Conservation (phyloP, 2,888 invertebrate species). For the Polydrusus cervinus region DNA sequence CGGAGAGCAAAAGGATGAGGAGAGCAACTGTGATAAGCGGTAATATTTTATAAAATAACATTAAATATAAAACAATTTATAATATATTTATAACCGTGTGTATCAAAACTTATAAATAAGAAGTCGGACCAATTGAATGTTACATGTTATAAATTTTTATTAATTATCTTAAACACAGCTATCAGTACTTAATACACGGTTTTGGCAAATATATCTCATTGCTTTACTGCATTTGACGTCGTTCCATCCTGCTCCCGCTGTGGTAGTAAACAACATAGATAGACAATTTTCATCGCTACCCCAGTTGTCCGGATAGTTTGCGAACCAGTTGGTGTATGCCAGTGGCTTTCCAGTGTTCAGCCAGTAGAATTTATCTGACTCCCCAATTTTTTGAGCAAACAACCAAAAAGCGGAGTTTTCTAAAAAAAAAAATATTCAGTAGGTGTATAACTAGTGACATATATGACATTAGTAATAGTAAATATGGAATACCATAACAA, state of each 20-base stretch:
- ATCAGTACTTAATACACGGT: neutral
- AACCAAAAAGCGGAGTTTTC: neutral
- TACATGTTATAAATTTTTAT: neutral
- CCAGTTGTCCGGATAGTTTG: constrained; percentile 2
- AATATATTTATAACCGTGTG: too few relatives aligned
- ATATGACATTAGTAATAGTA: too few relatives aligned
- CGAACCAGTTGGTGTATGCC: constrained; percentile 2
- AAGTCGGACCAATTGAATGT: too few relatives aligned
- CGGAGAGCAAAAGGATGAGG: too few relatives aligned
- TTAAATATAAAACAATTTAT: too few relatives aligned
- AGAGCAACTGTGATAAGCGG: too few relatives aligned
- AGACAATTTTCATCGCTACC: constrained; percentile 4
- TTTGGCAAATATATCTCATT: constrained; percentile 6
- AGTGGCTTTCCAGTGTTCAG: neutral
- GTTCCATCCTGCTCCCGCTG: neutral
- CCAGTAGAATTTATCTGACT: constrained; percentile 4
- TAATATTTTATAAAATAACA: too few relatives aligned
- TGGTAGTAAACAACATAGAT: neutral
- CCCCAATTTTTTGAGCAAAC: constrained; percentile 2
- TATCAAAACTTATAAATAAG: too few relatives aligned
- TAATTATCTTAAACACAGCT: constrained; percentile 3
- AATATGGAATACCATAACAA: too few relatives aligned
- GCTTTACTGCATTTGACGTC: neutral
- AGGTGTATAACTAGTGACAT: too few relatives aligned
- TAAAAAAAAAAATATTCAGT: too few relatives aligned